Conservation (phyloP, 2,797 vertebrate genomes). For the Diplodus puntazzo region DNA sequence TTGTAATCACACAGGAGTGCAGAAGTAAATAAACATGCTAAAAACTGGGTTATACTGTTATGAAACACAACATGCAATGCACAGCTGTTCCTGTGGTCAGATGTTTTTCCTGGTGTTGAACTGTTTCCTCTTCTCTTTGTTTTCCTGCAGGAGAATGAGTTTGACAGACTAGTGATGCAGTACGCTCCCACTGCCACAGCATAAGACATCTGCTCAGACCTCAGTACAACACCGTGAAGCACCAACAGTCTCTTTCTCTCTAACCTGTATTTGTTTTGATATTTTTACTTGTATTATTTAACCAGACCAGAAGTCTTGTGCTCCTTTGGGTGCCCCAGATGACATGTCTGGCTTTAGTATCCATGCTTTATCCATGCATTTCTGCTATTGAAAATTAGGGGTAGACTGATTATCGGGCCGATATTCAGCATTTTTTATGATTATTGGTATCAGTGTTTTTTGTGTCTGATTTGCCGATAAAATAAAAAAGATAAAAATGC, state of each 20-base stretch:
- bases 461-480: no score
- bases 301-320: slow-evolving; percentile 1
- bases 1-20: slow-evolving; percentile 32
- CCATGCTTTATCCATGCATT: slow-evolving; percentile 42
- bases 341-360: not conserved
- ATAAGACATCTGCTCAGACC: slow-evolving; percentile 47
- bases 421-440: no score
- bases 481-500: no score
- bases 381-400: slow-evolving; percentile 15
- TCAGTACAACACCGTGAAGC: slow-evolving; percentile 20
- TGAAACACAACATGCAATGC: slow-evolving; percentile 36
- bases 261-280: slow-evolving; percentile 47
- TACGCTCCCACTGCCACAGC: slow-evolving; percentile 88
- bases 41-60: slow-evolving; percentile 37
- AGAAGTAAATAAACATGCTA: slow-evolving; percentile 63
- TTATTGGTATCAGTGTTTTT: no score
- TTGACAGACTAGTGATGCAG: slow-evolving; percentile 92
- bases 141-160: slow-evolving; percentile 92
- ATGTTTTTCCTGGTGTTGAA: slow-evolving; percentile 39
- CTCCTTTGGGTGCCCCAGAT: not conserved
- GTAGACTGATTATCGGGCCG: no score
- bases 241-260: not conserved
- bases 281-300: slow-evolving; percentile 44
- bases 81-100: slow-evolving; percentile 39
- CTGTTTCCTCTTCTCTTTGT: slow-evolving; percentile 47